Conservation (phyloP, 2,888 invertebrate species). For the Chaitophorus viminalis region DNA sequence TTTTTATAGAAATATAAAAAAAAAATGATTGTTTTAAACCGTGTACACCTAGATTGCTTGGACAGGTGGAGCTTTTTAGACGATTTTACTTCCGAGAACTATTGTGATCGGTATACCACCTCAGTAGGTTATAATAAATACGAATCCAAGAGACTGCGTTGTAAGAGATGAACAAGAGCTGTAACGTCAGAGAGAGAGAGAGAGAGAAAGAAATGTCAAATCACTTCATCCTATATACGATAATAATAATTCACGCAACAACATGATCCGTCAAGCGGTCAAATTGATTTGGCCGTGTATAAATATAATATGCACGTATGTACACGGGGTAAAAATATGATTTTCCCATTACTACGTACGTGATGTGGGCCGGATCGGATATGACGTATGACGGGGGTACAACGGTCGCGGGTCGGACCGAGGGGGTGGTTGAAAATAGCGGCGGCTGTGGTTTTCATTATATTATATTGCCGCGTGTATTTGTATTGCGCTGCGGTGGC, state of each 20-base stretch:
- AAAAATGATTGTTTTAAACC: too few species aligned
- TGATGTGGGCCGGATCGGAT: neutral
- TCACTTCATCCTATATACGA: too few species aligned
- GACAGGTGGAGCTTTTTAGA: too few species aligned
- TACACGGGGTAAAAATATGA: constrained; percentile 10
- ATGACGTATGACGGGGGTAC: neutral
- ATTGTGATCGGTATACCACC: too few species aligned
- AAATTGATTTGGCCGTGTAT: constrained; percentile 4
- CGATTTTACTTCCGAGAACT: too few species aligned
- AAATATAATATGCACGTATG: neutral
- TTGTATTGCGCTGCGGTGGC: constrained; percentile 25
- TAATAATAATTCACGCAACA: constrained; percentile 4
- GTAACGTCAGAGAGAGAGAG: neutral
- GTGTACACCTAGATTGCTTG: too few species aligned
- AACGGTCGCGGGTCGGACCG: neutral
- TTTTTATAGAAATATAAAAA: too few species aligned
- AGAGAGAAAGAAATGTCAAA: neutral
- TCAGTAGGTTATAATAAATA: neutral
- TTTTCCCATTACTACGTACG: constrained; percentile 25
- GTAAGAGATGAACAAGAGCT: neutral
- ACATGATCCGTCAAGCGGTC: constrained; percentile 41
- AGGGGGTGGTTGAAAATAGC: neutral
- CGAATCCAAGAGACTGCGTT: neutral
- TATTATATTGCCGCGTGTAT: constrained; percentile 22
- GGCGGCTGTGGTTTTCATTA: constrained; percentile 21